Evolutionary conservation across 1,140 invertebrate species (phyloP), one percentile per base, ranked within the genome.

Genomic region (Papilio machaon): DNA sequence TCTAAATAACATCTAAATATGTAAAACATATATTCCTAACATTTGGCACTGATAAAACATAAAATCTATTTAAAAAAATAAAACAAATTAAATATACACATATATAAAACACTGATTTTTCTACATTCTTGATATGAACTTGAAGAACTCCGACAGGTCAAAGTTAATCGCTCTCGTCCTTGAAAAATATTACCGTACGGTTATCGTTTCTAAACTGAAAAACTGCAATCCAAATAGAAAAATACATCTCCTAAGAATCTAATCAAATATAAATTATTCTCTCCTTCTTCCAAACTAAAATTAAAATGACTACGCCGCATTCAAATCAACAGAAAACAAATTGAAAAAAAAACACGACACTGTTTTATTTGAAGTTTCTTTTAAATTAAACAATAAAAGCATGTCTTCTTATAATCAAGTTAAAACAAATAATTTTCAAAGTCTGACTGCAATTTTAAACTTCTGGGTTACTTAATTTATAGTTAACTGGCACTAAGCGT

Each of bases 181-280:
- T 93, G 88, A 91, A 91, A 90, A 90, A 92, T 80, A 91, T 91
- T 92, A 92, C 84, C 88, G 89, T 84, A 91, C 89, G 85, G 89
- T 92, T 92, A 91, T 91, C 83, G 88, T 89, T 87, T 93, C 89
- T 90, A 93, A 92, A 92, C 86, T 90, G 91, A 85, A 89, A 90
- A 90, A 92, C 91, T 93, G 91, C 81, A 93, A 93, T 87, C 85
- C 82, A 88, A 92, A 90, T 84, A 88, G 58, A 64, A 64, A 87
- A 78, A 84, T 23, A 84, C 78, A 70, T 70, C 77, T 81, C 43
- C 78, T 83, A 81, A 83, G 79, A 79, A 47, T 38, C 35, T 73
- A 74, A 49, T 17, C n/a, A 70, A 73, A 38, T 73, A 47, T 30
- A 77, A 75, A 54, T 64, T 17, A 9, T 2, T 6, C 11, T 19